phyloP scores from a whole-genome alignment of 2,888 invertebrate species.

The Leptopilina drosophilae region DNA sequence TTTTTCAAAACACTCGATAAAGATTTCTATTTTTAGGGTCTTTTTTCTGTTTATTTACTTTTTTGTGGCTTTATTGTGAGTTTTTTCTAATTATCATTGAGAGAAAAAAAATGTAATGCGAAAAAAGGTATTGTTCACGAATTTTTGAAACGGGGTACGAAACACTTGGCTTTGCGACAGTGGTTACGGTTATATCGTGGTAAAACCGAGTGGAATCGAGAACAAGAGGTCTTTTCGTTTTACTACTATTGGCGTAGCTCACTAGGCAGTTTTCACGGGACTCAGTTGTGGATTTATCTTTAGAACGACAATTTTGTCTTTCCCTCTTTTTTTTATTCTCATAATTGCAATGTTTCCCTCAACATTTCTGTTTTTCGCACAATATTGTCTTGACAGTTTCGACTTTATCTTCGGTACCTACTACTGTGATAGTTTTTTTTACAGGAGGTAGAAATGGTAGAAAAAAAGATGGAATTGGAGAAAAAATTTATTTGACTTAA shows the following conservation, averaged over 20 bases:
- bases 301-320: background rate
- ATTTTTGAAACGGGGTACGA: constrained; percentile 24
- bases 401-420: no score
- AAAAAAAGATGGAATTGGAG: no score
- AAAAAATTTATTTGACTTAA: no score
- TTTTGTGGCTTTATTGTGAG: background rate
- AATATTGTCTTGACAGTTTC: no score
- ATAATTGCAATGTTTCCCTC: background rate
- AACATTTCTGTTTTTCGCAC: no score
- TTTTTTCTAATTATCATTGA: constrained; percentile 15
- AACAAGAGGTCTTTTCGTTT: constrained; percentile 37
- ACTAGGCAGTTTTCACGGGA: constrained; percentile 13
- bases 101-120: background rate
- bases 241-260: constrained; percentile 9
- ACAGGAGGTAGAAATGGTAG: no score
- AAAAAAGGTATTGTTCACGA: constrained; percentile 5
- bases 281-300: constrained; percentile 15
- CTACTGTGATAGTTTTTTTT: no score
- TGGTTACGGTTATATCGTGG: constrained; percentile 32
- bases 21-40: background rate
- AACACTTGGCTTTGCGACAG: constrained; percentile 14
- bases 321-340: background rate
- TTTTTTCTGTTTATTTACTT: no score
- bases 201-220: constrained; percentile 30
- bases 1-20: no score